These are phyloP conservation scores for Euzetes globulus DNA, from an alignment of 2,888 invertebrate species.

Conservation along the genomic window DNA sequence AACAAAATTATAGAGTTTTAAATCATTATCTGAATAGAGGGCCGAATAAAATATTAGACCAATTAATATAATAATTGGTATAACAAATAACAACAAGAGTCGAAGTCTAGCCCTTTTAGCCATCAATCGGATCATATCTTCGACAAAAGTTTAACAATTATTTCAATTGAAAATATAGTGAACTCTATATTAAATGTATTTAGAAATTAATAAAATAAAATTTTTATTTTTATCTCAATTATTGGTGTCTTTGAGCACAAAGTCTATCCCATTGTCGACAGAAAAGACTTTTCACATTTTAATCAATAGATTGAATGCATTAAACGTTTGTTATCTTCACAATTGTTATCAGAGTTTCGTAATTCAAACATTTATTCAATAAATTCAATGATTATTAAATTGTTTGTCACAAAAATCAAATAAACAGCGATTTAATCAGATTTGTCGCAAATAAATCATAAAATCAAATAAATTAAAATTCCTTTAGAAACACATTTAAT, in stretches of 20 bases:
- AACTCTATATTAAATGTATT: too few species aligned
- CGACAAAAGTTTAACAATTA: neutral
- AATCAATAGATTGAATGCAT: neutral
- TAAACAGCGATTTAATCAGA: too few species aligned
- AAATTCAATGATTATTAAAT: too few species aligned
- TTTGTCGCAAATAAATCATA: too few species aligned
- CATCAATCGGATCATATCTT: constrained; percentile 9
- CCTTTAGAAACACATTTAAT: too few species aligned
- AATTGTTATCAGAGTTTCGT: neutral
- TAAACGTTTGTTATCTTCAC: neutral
- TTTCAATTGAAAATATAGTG: neutral
- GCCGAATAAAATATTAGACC: neutral
- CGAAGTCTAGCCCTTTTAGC: neutral
- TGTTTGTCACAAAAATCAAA: too few species aligned
- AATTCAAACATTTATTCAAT: too few species aligned
- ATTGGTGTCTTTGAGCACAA: neutral
- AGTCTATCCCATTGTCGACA: neutral
- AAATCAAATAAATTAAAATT: too few species aligned
- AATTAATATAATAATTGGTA: neutral
- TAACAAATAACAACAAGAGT: neutral
- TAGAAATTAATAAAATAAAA: neutral
- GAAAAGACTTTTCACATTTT: neutral
- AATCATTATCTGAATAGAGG: neutral
- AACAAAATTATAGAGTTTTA: neutral
- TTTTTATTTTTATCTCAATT: neutral